A percentile compares a stretch with the other conserved stretches of the same genome.
phyloP scores from a whole-genome alignment of 37 sponge, comb jelly and placozoan genomes.

The Ianthella basta region DNA sequence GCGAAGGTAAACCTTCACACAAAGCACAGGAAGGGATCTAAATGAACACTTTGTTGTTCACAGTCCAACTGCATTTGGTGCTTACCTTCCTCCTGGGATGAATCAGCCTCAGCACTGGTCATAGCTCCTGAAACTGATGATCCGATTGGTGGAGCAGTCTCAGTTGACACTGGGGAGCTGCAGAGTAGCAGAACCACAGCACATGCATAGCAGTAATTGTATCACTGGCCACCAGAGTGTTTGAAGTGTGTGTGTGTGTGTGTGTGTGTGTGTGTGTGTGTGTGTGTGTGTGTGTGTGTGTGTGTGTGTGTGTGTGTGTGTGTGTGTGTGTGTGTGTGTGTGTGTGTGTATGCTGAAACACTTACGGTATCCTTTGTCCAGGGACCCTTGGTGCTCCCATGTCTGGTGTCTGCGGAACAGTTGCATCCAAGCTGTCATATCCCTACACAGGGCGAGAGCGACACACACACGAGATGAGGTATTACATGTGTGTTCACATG shows the following conservation, averaged over 20 bases:
- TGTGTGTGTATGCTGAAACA: neutral
- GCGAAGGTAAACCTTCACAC: neutral
- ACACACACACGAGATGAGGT: neutral
- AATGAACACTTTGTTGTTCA: neutral
- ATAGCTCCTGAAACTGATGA: constrained; percentile 12
- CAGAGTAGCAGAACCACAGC: neutral
- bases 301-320: too few relatives aligned
- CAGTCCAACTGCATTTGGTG: neutral
- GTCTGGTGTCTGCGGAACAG: constrained; percentile 27
- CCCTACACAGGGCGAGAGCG: neutral
- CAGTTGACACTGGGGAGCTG: neutral
- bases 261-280: too few relatives aligned
- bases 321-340: too few relatives aligned
- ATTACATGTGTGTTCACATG: neutral
- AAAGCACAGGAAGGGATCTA: neutral
- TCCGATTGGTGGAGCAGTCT: constrained; percentile 2
- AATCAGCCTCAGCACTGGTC: constrained; percentile 34
- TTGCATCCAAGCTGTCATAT: constrained; percentile 1
- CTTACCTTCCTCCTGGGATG: constrained; percentile 32
- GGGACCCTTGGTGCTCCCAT: constrained; percentile 22
- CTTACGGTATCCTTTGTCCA: constrained; percentile 31
- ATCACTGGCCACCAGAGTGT: too few relatives aligned
- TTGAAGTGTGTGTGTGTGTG: too few relatives aligned
- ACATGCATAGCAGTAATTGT: too few relatives aligned
- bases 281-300: too few relatives aligned